Percentiles rank a stretch among this genome's conserved stretches.
These are phyloP conservation scores for Penelope pileata DNA, from an alignment of 2,113 vertebrate species.

Conservation along the genomic window DNA sequence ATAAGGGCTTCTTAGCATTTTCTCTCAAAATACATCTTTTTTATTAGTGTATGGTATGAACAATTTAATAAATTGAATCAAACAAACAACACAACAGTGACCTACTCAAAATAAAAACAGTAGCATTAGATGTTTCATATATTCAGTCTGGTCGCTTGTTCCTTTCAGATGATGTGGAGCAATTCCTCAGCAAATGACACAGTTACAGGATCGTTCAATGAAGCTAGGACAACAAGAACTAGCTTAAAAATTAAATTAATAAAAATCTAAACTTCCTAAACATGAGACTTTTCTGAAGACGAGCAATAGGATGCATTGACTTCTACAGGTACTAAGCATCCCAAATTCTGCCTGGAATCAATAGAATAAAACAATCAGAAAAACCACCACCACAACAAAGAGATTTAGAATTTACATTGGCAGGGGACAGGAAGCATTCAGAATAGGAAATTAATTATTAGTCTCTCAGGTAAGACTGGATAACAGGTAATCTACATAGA, in stretches of 20 bases:
- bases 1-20: not conserved
- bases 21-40: not conserved
- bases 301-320: not conserved
- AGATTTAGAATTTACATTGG: not conserved
- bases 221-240: not conserved
- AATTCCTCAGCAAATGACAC: not conserved
- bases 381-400: too few relatives aligned
- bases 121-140: not conserved
- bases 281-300: not conserved
- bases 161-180: not conserved
- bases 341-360: not conserved
- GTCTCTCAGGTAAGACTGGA: not conserved
- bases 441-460: not conserved
- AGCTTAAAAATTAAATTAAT: not conserved
- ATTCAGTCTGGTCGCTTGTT: not conserved
- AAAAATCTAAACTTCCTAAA: not conserved
- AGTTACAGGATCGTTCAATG: not conserved
- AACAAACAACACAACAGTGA: not conserved
- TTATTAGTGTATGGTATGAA: not conserved
- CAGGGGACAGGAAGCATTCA: not conserved
- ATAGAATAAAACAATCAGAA: accelerated
- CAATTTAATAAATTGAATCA: not conserved
- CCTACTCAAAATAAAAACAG: not conserved
- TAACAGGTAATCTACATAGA: not conserved
- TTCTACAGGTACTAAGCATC: not conserved